Evolutionary conservation across 2,888 invertebrate species (phyloP), one percentile per base, ranked within the genome.

Genomic region (Mesoligia furuncula): DNA sequence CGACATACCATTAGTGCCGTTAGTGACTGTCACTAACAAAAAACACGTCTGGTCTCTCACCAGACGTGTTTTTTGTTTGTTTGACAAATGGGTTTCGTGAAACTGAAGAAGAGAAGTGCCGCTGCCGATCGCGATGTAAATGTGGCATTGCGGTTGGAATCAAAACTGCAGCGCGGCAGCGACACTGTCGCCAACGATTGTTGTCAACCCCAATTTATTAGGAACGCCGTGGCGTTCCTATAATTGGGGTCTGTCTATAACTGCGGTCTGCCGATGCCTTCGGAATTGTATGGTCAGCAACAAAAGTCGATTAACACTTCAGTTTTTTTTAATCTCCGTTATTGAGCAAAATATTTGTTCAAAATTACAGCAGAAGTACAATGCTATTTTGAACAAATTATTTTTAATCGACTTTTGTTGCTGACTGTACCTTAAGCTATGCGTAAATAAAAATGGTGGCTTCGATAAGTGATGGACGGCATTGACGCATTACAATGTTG

Each of bases 401-500:
- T n/a, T n/a, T n/a, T n/a, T n/a, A n/a, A n/a, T n/a, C n/a, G n/a
- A n/a, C n/a, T n/a, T 31, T 31, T 31, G 31, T 31, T 31, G 31
- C 31, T 31, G 31, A 31, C 31, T 31, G 31, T 45, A 36, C 57
- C 76, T 74, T 75, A 9, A 74, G n/a, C 20, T 76, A n/a, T 20
- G 36, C 20, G n/a, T n/a, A 31, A 59, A 75, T 68, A 77, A 79
- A 78, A 79, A 68, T 64, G 39, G 57, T 77, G 68, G 20, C 68
- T 70, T 75, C 68, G 61, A 75, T 71, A 83, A 64, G 51, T 82
- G 80, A 80, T 76, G 61, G 64, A 75, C 51, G 42, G 62, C 57
- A 69, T 54, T 73, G 64, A 80, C 61, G 62, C 68, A 83, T 70
- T 76, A 67, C 39, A 87, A 77, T 77, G 70, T 48, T 17, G 8